Evolutionary conservation across 2,797 vertebrate species (phyloP).

Genomic region (Girardinus metallicus): DNA sequence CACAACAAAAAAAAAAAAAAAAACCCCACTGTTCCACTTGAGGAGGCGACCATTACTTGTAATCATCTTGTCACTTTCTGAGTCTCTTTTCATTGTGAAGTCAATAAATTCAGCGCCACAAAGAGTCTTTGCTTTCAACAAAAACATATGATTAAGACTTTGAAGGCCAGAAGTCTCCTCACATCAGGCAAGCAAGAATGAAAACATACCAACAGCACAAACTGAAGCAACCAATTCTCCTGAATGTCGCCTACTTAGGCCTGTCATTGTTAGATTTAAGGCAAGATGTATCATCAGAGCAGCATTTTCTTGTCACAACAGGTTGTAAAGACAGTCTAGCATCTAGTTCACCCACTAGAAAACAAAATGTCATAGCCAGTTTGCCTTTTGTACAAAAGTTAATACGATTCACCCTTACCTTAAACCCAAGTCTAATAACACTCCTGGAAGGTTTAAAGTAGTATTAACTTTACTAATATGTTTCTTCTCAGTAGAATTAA

Average conservation of each 20-base stretch:
- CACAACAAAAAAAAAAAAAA: background rate
- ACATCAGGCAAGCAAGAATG: background rate
- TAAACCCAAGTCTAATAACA: background rate
- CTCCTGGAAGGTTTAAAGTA: background rate
- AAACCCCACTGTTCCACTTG: constrained; percentile 1
- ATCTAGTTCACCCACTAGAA: background rate
- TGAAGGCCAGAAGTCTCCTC: background rate
- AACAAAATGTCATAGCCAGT: background rate
- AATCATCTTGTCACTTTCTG: constrained; percentile 12
- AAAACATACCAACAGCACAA: background rate
- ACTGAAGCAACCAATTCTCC: background rate
- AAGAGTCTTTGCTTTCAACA: constrained; percentile 18
- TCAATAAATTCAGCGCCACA: constrained; percentile 5
- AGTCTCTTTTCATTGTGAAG: constrained; percentile 11
- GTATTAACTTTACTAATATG: background rate
- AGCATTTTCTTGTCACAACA: background rate
- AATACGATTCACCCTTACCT: too few relatives aligned
- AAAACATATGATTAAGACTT: constrained; percentile 1
- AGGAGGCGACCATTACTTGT: constrained; percentile 15
- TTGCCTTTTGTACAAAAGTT: too few relatives aligned
- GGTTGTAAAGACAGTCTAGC: background rate
- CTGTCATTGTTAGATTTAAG: background rate
- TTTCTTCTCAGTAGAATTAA: background rate
- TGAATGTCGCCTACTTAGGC: background rate
- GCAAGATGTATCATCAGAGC: background rate